Percentiles rank a stretch among this genome's conserved stretches.
Conservation (phyloP, 2,113 vertebrate species). For the Malurus cyaneus region DNA sequence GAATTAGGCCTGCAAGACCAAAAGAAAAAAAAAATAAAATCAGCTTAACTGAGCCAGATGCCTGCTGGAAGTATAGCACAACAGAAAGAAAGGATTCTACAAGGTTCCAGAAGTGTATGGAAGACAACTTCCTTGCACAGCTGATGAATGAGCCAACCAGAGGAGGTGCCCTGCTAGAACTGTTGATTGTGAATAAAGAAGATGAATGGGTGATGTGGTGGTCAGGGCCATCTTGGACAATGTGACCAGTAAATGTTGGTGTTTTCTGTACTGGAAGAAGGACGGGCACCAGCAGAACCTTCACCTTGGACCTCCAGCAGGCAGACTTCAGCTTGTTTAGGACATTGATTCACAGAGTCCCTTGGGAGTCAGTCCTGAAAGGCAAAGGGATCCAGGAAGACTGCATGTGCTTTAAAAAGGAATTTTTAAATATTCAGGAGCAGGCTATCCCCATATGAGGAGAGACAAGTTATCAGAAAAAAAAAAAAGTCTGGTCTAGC, state of each 20-base stretch:
- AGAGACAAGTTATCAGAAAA: not conserved
- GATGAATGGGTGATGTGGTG: not conserved
- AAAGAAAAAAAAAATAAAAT: not conserved
- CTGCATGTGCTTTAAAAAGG: not conserved
- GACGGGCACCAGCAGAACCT: not conserved
- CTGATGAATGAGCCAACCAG: not conserved
- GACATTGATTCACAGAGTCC: not conserved
- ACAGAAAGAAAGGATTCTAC: not conserved
- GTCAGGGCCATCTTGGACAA: not conserved
- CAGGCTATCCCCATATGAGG: not conserved
- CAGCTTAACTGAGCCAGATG: not conserved
- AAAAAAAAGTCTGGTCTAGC: not conserved
- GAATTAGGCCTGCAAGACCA: not conserved
- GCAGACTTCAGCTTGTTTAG: not conserved
- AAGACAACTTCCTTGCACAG: not conserved
- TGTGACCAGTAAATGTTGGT: not conserved
- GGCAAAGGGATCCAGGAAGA: not conserved
- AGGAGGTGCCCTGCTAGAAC: not conserved
- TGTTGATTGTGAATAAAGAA: not conserved
- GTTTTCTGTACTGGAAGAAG: not conserved
- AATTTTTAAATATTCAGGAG: not conserved
- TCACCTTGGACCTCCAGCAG: accelerated
- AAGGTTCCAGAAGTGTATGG: not conserved
- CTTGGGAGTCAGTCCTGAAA: not conserved
- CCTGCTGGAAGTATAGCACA: not conserved